phyloP scores from a whole-genome alignment of 2,113 vertebrate genomes.

The Clarias batrachus region DNA sequence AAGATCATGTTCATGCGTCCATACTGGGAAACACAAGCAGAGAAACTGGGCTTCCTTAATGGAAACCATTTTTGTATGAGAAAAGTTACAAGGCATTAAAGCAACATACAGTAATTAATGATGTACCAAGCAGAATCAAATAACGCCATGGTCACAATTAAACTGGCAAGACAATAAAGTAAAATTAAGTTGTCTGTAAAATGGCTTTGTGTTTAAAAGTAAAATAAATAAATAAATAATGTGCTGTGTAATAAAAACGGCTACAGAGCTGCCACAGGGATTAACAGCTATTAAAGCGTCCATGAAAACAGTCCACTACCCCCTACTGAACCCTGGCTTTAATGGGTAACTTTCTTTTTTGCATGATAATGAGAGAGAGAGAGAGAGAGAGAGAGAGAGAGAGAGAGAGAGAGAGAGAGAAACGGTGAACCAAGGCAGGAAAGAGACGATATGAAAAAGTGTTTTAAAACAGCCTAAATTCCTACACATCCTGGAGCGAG shows the following conservation, averaged over 20 bases:
- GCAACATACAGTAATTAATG: background rate
- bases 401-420: no score
- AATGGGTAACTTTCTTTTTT: conserved; percentile 61
- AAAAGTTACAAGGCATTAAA: background rate
- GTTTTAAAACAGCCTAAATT: conserved; percentile 68
- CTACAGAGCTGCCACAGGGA: background rate
- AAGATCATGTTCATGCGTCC: background rate
- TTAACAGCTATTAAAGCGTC: conserved; percentile 2
- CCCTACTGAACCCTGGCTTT: conserved; percentile 64
- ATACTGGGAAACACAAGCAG: background rate
- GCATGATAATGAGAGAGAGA: conserved; percentile 63
- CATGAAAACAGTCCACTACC: conserved; percentile 53
- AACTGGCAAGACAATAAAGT: background rate
- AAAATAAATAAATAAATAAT: background rate
- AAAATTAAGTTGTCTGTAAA: background rate
- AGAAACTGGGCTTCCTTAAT: background rate
- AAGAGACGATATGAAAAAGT: conserved; percentile 67
- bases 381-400: no score
- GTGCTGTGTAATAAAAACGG: background rate
- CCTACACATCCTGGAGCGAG: conserved; percentile 66
- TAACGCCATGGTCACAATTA: background rate
- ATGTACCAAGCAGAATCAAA: background rate
- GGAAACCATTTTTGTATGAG: background rate
- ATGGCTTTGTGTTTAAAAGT: background rate
- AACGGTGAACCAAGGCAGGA: conserved; percentile 64